phyloP scores from a whole-genome alignment of 2,888 invertebrate species.

The Papilio elwesi region DNA sequence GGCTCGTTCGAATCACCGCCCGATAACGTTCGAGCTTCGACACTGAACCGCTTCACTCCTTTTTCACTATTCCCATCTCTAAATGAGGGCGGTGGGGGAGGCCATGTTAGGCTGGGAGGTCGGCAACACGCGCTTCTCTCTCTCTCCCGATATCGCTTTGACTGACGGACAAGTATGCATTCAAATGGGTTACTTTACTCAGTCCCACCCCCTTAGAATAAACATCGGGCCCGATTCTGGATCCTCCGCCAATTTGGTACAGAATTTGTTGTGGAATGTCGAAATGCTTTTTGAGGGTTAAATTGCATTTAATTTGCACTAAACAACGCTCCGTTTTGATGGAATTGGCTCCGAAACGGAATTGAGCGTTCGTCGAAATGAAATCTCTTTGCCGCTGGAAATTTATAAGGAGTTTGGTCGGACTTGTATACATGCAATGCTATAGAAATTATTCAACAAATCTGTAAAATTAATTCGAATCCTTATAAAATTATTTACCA shows the following conservation, averaged over 20 bases:
- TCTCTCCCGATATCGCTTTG: conserved; percentile 85
- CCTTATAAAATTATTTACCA: background rate
- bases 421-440: conserved; percentile 1
- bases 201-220: conserved; percentile 70
- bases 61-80: conserved; percentile 14
- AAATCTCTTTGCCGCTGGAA: conserved; percentile 42
- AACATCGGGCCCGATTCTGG: conserved; percentile 70
- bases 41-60: conserved; percentile 40
- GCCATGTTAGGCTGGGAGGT: conserved; percentile 55
- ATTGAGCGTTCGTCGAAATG: conserved; percentile 46
- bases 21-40: conserved; percentile 44
- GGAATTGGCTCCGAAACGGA: conserved; percentile 50
- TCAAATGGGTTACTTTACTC: conserved; percentile 89
- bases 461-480: background rate
- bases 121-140: conserved; percentile 68
- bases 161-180: conserved; percentile 90
- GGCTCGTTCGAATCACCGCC: conserved; percentile 60
- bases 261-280: conserved; percentile 82
- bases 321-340: conserved; percentile 75
- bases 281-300: conserved; percentile 80
- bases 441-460: background rate
- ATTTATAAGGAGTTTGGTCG: conserved; percentile 40
- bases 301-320: conserved; percentile 83
- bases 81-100: conserved; percentile 51
- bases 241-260: conserved; percentile 78